Evolutionary conservation across 2,113 vertebrate genomes (phyloP), one percentile per base, ranked within the genome.

Genomic region (Phylloscopus whistleri): DNA sequence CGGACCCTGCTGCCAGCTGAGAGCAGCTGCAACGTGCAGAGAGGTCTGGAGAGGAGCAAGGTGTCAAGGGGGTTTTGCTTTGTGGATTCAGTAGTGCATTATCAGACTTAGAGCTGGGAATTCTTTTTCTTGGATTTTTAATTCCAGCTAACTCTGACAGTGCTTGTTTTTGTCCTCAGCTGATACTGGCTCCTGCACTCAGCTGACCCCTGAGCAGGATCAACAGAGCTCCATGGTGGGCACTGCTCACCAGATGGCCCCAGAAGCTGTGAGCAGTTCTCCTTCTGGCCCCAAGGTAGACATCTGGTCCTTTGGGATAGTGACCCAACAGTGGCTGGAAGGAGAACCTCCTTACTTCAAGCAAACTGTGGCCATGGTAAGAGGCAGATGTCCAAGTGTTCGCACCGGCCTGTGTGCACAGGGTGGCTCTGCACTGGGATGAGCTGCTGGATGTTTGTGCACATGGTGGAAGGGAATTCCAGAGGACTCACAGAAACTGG

Each of bases 191-290:
- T 99, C 99, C 98, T 99, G 99, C 51, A 99, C 99, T 93, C 99
- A 99, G 97, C 99, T 99, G 96, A 99, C 99, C 98, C 8, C 43
- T 43, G 99, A 99, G 95, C 99, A 99, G 97, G 99, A 99, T 97
- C 99, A 99, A 95, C 97, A 98, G 92, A 99, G 99, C 97, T 99
- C 99, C 35, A 99, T 99, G 99, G 99, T 99, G 19, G 99, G 99
- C 46, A 99, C 99, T 7, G 99, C 99, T 33, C 99, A 99, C 88
- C 99, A 99, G 99, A 99, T 99, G 99, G 99, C 99, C 17, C 99
- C 99, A 27, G 99, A 99, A 95, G 99, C 99, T 76, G 99, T 99
- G 76, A 99, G 98, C 98, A 0, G 99, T 46, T 99, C 99, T 97
- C 99, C 99, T 2, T 99, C 99, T 8, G 99, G 99, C 53, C 98